Conservation (phyloP, 2,113 vertebrate genomes). For the Sinocyclocheilus anshuiensis region DNA sequence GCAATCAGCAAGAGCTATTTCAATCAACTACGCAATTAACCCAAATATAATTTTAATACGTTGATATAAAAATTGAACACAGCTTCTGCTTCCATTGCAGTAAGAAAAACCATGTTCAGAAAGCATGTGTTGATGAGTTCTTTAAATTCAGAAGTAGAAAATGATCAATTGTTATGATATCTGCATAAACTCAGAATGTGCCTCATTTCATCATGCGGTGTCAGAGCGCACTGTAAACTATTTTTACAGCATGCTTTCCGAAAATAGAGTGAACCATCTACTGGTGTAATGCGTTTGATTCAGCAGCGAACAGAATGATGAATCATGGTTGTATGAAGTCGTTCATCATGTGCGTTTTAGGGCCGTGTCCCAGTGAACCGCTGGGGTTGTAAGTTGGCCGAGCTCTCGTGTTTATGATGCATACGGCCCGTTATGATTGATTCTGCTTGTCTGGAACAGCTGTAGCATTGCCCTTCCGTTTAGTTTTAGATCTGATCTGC, state of each 20-base stretch:
- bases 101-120: neutral
- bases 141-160: neutral
- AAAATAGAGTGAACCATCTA: conserved; percentile 6
- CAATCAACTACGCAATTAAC: neutral
- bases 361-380: neutral
- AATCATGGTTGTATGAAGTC: conserved; percentile 1
- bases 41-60: neutral
- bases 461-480: neutral
- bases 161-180: neutral
- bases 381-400: neutral
- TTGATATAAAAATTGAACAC: neutral
- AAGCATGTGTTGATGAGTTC: neutral
- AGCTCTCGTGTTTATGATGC: neutral
- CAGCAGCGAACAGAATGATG: neutral
- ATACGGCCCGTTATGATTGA: neutral
- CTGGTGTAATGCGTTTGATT: neutral
- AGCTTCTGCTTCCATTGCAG: neutral
- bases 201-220: neutral
- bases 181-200: neutral
- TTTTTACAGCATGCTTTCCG: neutral
- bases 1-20: neutral
- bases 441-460: conserved; percentile 17
- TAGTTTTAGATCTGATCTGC: conserved; percentile 15
- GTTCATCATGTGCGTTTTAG: neutral
- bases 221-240: neutral